Conservation (phyloP, 2,888 invertebrate species). For the Nomada fabriciana region DNA sequence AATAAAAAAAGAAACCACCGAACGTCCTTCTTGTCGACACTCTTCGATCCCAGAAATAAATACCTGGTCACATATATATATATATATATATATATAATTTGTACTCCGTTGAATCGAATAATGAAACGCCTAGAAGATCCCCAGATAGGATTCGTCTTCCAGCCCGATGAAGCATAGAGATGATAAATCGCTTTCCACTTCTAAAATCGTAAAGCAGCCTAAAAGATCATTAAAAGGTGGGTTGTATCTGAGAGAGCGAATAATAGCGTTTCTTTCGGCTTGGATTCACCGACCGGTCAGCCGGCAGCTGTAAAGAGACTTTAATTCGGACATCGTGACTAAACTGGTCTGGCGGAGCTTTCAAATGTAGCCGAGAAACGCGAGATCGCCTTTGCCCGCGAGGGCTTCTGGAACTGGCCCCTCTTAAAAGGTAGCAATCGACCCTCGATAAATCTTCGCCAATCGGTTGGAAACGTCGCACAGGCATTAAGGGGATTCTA, state of each 20-base stretch:
- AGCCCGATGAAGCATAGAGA: no score
- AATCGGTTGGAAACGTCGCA: slow-evolving; percentile 61
- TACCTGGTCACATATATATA: no score
- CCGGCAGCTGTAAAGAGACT: slow-evolving; percentile 48
- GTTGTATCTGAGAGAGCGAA: neutral
- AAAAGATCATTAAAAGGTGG: neutral
- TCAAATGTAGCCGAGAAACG: slow-evolving; percentile 44
- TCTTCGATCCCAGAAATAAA: no score
- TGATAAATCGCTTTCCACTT: no score
- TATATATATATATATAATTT: no score
- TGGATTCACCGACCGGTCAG: slow-evolving; percentile 1
- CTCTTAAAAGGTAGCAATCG: slow-evolving; percentile 45
- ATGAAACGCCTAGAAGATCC: no score
- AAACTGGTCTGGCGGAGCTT: slow-evolving; percentile 45
- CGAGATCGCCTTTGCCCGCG: slow-evolving; percentile 44
- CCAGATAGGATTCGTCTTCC: no score
- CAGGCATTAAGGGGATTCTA: slow-evolving; percentile 59
- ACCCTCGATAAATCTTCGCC: slow-evolving; percentile 67
- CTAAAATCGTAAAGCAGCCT: no score
- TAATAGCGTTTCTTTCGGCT: neutral
- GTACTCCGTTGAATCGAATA: no score
- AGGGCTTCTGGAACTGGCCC: slow-evolving; percentile 45
- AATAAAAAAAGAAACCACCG: no score
- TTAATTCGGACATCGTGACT: slow-evolving; percentile 56
- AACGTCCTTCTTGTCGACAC: no score